Evolutionary conservation across 2,888 invertebrate genomes (phyloP), one percentile per base, ranked within the genome.

Genomic region (Dromius quadrimaculatus): DNA sequence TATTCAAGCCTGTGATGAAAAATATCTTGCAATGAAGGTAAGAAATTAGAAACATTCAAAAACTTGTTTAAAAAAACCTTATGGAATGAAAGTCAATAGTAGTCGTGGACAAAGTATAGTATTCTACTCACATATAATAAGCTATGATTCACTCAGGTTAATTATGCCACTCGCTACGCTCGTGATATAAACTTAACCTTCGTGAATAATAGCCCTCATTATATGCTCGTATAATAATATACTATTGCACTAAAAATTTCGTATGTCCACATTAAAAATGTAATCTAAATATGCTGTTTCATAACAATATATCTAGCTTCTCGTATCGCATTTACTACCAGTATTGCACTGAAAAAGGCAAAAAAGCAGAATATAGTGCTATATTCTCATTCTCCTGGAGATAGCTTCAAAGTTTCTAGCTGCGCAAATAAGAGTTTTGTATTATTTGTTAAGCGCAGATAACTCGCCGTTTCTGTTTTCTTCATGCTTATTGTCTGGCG

Each of bases 331-430:
- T 54, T 54, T 28, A 54, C 23, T 54, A 28, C 28, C 50, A 1
- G 11, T 28, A 28, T 47, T 45, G 45, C 45, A 45, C 50, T 23
- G 15, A 13, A 38, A 6, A 54, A 54, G 6, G 17, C 23, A 59
- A 59, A 59, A 6, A 59, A 59, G 36, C 20, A 59, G 59, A 59
- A 36, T 59, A 59, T 59, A 15, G 34, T 6, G n/a, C 8, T 28
- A 41, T 54, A 28, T 54, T 54, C 28, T 54, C 50, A 47, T 54
- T 54, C 15, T 54, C 28, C 11, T 36, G 59, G 4, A 36, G 11
- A 17, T 13, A 59, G 15, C 20, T 5, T 36, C 34, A 11, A 36
- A 59, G 59, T 59, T 59, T 59, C 36, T 59, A 54, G 59, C 19
- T 36, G 2, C 32, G 5, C 19, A 59, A 36, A 59, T 59, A 59